Evolutionary conservation across 2,888 invertebrate species (phyloP).

Genomic region (Agrypnus murinus): DNA sequence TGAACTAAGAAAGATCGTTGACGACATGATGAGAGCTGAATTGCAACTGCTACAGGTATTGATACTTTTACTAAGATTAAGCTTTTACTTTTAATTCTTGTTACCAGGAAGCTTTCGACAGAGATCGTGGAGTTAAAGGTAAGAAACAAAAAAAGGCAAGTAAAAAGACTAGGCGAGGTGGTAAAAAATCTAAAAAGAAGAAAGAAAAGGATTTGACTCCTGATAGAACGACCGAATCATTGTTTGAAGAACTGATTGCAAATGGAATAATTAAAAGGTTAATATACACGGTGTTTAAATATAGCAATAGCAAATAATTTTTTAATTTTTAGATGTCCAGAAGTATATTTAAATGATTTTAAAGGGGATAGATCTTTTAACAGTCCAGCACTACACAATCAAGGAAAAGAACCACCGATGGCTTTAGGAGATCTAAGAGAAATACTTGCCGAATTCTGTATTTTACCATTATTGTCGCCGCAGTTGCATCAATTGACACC

Average conservation of each 20-base stretch:
- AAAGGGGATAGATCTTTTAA: conserved; percentile 87
- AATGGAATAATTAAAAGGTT: conserved; percentile 93
- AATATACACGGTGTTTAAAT: conserved; percentile 25
- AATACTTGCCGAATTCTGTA: conserved; percentile 89
- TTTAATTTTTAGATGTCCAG: conserved; percentile 63
- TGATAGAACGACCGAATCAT: conserved; percentile 90
- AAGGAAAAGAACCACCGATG: conserved; percentile 73
- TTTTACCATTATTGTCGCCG: conserved; percentile 88
- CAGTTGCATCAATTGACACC: conserved; percentile 82
- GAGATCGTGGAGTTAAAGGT: conserved; percentile 82
- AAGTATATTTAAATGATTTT: conserved; percentile 74
- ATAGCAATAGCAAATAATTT: too few relatives aligned
- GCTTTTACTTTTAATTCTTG: background rate
- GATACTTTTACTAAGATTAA: background rate
- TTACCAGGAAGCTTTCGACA: conserved; percentile 80
- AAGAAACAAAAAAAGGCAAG: conserved; percentile 86
- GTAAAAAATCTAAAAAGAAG: conserved; percentile 93
- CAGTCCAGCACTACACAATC: conserved; percentile 73
- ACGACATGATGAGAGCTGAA: conserved; percentile 84
- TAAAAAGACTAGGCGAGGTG: conserved; percentile 85
- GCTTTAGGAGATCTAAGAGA: conserved; percentile 88
- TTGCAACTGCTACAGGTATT: conserved; percentile 77
- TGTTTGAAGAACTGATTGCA: conserved; percentile 93
- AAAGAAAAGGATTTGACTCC: conserved; percentile 96
- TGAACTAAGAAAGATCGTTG: conserved; percentile 87